Conservation (phyloP, 2,888 invertebrate genomes). For the Drosophila percnosoma region DNA sequence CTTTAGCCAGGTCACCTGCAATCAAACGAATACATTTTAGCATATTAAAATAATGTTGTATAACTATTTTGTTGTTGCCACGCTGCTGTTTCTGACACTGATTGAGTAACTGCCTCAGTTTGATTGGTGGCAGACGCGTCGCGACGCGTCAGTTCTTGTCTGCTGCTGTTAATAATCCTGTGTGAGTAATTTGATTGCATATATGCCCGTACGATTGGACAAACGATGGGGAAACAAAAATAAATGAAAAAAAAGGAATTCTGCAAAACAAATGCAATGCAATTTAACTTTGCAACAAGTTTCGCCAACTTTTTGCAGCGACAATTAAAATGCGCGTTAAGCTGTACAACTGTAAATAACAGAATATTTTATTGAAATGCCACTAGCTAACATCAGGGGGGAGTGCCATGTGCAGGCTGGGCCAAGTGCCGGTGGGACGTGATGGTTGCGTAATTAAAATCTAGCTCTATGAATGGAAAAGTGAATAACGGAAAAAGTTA, state of each 20-base stretch:
- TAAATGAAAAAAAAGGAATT: slow-evolving; percentile 1
- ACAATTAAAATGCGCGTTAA: slow-evolving; percentile 72
- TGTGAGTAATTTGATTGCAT: slow-evolving; percentile 16
- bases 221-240: slow-evolving; percentile 1
- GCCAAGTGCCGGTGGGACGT: slow-evolving; percentile 22
- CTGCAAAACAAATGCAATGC: slow-evolving; percentile 39
- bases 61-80: slow-evolving; percentile 7
- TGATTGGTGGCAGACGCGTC: slow-evolving; percentile 18
- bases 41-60: slow-evolving; percentile 42
- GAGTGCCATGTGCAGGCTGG: background rate
- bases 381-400: slow-evolving; percentile 38
- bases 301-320: slow-evolving; percentile 52
- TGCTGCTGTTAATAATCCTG: slow-evolving; percentile 6
- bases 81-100: slow-evolving; percentile 68
- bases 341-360: slow-evolving; percentile 72
- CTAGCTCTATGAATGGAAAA: slow-evolving; percentile 59
- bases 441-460: slow-evolving; percentile 66
- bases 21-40: slow-evolving; percentile 46
- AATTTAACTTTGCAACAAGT: slow-evolving; percentile 76
- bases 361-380: slow-evolving; percentile 68
- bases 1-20: slow-evolving; percentile 85
- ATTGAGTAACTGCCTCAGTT: slow-evolving; percentile 65
- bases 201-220: slow-evolving; percentile 13
- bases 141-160: slow-evolving; percentile 8
- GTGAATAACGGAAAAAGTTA: slow-evolving; percentile 30